Percentiles rank a stretch among this genome's conserved stretches.
Evolutionary conservation across 2,797 vertebrate genomes (phyloP).

Genomic region (Propithecus perrieri): DNA sequence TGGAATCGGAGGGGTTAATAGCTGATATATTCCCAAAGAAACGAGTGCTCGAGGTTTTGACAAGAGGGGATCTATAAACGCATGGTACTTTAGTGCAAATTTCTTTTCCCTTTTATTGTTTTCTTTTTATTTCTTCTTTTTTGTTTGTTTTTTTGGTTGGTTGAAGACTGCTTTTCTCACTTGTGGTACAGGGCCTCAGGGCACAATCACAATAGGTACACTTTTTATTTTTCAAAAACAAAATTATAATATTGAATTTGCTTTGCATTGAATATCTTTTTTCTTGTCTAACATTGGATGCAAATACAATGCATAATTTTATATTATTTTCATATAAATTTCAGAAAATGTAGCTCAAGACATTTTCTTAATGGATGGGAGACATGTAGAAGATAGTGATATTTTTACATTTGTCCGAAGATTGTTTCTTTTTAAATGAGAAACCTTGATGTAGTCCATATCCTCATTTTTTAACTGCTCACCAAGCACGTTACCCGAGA

Average conservation of each 20-base stretch:
- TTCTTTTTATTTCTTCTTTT: not conserved
- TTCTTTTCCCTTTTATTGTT: not conserved
- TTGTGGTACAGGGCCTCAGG: not conserved
- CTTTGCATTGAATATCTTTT: not conserved
- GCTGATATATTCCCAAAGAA: not conserved
- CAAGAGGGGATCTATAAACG: not conserved
- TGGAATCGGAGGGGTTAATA: not conserved
- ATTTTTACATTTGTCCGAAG: slow-evolving; percentile 19
- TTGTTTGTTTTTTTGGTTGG: not conserved
- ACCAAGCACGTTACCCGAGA: not conserved
- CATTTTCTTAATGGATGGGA: not conserved
- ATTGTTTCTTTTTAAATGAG: not conserved
- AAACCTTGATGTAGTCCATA: not conserved
- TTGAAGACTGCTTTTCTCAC: not conserved
- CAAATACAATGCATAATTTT: not conserved
- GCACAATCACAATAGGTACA: not conserved
- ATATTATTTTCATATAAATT: not conserved
- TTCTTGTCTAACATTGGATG: not conserved
- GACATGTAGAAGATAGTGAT: not conserved
- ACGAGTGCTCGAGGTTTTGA: not conserved
- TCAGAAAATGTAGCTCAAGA: not conserved
- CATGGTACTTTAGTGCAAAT: not conserved
- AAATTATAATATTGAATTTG: not conserved
- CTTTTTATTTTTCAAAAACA: not conserved
- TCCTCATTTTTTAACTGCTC: not conserved